Percentiles rank a stretch among this genome's conserved stretches.
Evolutionary conservation across 2,888 invertebrate genomes (phyloP).

Genomic region (Antheraea yamamai): DNA sequence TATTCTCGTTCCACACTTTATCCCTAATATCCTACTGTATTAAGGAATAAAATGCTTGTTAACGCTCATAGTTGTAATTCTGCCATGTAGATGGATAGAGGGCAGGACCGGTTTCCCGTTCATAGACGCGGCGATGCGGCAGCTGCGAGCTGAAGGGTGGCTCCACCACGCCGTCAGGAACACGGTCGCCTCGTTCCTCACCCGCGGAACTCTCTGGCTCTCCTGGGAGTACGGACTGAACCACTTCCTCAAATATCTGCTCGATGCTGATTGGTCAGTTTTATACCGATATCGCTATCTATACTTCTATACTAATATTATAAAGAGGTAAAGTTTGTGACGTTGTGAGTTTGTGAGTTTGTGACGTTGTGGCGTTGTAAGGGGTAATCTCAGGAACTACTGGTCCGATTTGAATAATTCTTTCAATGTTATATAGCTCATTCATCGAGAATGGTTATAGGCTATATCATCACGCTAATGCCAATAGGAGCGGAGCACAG

Average conservation of each 20-base stretch:
- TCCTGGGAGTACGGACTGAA: slow-evolving; percentile 87
- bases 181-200: slow-evolving; percentile 87
- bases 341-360: no score
- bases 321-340: no score
- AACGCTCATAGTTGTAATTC: neutral
- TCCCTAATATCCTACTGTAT: no score
- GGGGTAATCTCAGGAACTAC: no score
- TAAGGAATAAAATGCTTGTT: neutral
- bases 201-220: slow-evolving; percentile 88
- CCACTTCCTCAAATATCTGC: slow-evolving; percentile 85
- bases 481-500: no score
- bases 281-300: neutral
- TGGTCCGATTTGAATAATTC: no score
- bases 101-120: slow-evolving; percentile 88
- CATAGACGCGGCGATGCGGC: slow-evolving; percentile 89
- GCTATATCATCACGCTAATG: no score
- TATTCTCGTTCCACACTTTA: no score
- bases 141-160: slow-evolving; percentile 87
- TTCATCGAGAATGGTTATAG: no score
- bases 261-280: slow-evolving; percentile 87
- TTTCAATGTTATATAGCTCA: no score
- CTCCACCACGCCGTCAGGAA: slow-evolving; percentile 87
- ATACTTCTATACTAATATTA: no score
- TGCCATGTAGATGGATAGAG: slow-evolving; percentile 72
- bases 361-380: no score